Conservation (phyloP, 2,113 vertebrate species). For the Nerophis ophidion region DNA sequence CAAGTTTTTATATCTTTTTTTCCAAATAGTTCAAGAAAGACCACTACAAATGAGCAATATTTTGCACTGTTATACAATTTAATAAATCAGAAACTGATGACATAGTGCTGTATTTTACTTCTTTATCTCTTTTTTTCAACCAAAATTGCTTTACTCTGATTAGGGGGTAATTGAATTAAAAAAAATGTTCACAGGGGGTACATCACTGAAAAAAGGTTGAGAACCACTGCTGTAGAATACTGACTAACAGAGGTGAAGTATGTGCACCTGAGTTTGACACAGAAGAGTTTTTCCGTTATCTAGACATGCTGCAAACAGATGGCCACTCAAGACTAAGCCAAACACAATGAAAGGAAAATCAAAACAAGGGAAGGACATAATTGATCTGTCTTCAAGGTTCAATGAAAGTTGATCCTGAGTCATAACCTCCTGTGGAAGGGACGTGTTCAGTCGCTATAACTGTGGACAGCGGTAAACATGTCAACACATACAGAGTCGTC, state of each 20-base stretch:
- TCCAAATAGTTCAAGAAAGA: too few species aligned
- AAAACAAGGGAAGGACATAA: not conserved
- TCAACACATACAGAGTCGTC: conserved; percentile 12
- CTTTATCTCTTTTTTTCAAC: too few species aligned
- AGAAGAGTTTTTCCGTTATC: conserved; percentile 16
- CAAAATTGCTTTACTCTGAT: too few species aligned
- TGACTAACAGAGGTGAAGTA: not conserved
- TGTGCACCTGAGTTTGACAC: conserved; percentile 44
- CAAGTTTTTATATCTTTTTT: too few species aligned
- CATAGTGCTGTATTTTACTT: too few species aligned
- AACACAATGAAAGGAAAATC: not conserved
- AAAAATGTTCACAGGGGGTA: too few species aligned
- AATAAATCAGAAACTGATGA: too few species aligned
- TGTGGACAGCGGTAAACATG: conserved; percentile 13
- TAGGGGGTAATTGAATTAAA: too few species aligned
- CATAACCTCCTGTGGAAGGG: conserved; percentile 14
- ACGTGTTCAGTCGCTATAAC: conserved; percentile 30
- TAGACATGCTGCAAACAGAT: conserved; percentile 44
- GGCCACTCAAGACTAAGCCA: conserved; percentile 17
- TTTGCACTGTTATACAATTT: too few species aligned
- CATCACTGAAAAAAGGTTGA: too few species aligned
- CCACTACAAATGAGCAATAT: too few species aligned
- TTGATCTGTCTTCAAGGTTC: not conserved
- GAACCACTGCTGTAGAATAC: not conserved
- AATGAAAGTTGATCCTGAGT: not conserved